Base-by-base conservation (phyloP, 2,113 vertebrate genomes). In the Varanus komodoensis region DNA sequence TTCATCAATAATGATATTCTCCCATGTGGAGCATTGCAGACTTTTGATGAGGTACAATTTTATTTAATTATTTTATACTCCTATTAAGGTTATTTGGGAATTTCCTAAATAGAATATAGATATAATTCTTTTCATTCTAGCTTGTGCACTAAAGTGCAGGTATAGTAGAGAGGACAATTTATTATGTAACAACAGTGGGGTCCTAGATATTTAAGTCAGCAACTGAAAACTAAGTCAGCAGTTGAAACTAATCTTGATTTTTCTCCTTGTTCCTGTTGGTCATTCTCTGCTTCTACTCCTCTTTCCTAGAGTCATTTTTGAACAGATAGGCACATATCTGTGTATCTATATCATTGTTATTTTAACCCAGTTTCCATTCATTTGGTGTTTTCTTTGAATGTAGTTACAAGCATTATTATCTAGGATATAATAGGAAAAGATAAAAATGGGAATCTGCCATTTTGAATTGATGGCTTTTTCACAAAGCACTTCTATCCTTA, bases 1-100 rank as follows among this genome's bases (percentile, higher is more conserved):
- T 78, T 84, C 86, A 75, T 71, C 93, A 93, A 93, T 95, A 92
- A 93, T 95, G 93, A 89, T 92, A 93, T 90, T 91, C 87, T 84
- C 78, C 82, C 88, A 91, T 77, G n/a, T 94, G 93, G 90, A 79
- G 44, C 89, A 71, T 79, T 94, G 21, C 71, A 92, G 44, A 82
- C 25, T 91, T 34, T 71, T 94, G 0, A 5, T 93, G 61, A 44
- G 8, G 75, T 78, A 78, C 2, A 78, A 25, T 78, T 64, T 64
- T 64, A 21, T 64, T 64, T 78, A 44, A 48, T 78, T 78, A 48
- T 2, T 38, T 78, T 19, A 23, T 78, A 44, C 75, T 44, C 38
- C 75, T 93, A 84, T 75, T 93, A 29, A 94, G 89, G 68, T 86
- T 92, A 4, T 92, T 68, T 3, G 82, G 48, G 2, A 12, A 90